Conservation (phyloP, 2,797 vertebrate species). For the Stomatorhinus walkeri region DNA sequence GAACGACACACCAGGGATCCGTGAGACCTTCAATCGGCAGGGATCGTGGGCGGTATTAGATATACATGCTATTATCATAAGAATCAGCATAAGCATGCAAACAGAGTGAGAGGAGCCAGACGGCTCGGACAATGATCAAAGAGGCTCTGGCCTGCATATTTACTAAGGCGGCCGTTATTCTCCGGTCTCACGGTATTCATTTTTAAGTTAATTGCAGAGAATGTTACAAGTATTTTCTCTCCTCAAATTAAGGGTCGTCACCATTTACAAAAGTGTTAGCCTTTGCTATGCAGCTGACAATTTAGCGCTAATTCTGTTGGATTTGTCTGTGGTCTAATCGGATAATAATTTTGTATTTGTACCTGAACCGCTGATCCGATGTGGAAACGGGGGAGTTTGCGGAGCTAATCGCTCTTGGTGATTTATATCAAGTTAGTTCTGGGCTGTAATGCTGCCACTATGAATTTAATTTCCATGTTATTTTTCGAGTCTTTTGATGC, state of each 20-base stretch:
- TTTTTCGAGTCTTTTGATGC: not conserved
- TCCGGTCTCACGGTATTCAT: not conserved
- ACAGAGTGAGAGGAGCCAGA: not conserved
- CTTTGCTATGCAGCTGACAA: not conserved
- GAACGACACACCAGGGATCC: not conserved
- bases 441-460: not conserved
- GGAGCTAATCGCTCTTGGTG: not conserved
- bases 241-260: not conserved
- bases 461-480: not conserved
- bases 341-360: not conserved
- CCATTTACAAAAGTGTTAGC: not conserved
- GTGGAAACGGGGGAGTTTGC: not conserved
- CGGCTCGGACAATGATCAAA: not conserved
- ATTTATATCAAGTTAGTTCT: not conserved
- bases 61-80: conserved; percentile 6
- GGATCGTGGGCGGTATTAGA: not conserved
- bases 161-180: not conserved
- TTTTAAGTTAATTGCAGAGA: not conserved
- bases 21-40: not conserved
- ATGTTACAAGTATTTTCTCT: not conserved
- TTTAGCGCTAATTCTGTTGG: not conserved
- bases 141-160: not conserved
- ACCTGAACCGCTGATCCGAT: not conserved
- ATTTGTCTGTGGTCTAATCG: not conserved
- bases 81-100: not conserved